Conservation (phyloP, 2,888 invertebrate species). For the Petrolisthes cinctipes region DNA sequence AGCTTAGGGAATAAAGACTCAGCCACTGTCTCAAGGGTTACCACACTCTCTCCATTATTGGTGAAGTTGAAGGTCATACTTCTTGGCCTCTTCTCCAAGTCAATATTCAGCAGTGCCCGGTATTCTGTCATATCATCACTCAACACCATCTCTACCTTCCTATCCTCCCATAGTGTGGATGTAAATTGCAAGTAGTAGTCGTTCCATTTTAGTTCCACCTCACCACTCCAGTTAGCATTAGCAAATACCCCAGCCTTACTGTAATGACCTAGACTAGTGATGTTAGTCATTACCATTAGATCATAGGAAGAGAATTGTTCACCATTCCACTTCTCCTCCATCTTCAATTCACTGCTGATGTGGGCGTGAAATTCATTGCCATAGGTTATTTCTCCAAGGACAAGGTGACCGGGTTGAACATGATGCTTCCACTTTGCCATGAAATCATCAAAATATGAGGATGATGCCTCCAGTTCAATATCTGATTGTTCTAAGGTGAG, state of each 20-base stretch:
- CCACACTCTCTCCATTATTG: background rate
- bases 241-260: background rate
- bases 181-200: background rate
- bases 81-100: background rate
- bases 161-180: conserved; percentile 12
- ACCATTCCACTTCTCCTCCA: conserved; percentile 20
- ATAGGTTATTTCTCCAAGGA: conserved; percentile 28
- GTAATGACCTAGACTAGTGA: background rate
- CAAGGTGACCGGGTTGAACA: conserved; percentile 16
- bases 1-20: conserved; percentile 27
- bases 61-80: conserved; percentile 16
- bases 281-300: conserved; percentile 12
- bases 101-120: conserved; percentile 17
- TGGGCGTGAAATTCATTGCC: conserved; percentile 27
- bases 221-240: conserved; percentile 23
- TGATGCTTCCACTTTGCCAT: conserved; percentile 27
- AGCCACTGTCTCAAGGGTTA: conserved; percentile 1
- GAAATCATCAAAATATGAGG: conserved; percentile 15
- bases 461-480: conserved; percentile 11
- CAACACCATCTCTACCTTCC: conserved; percentile 6
- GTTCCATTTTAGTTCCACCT: conserved; percentile 14
- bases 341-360: conserved; percentile 25
- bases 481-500: conserved; percentile 15
- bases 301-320: conserved; percentile 31
- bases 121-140: background rate